phyloP scores from a whole-genome alignment of 2,797 vertebrate genomes.

The Aeoliscus strigatus region DNA sequence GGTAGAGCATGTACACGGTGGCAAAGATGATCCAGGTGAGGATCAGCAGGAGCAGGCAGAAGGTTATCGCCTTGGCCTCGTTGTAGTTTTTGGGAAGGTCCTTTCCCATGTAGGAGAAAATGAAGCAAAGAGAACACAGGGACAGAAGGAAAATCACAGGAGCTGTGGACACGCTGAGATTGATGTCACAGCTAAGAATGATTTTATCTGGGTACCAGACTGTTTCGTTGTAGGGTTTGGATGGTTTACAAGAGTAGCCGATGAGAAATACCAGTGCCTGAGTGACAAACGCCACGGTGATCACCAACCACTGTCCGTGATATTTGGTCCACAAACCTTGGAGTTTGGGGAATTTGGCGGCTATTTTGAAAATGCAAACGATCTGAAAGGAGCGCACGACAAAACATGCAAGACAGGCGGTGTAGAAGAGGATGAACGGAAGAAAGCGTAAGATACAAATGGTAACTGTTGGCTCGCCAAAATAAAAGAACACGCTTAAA shows the following conservation, averaged over 20 bases:
- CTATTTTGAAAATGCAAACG: conserved; percentile 83
- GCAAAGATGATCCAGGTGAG: conserved; percentile 71
- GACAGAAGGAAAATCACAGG: conserved; percentile 15
- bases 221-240: conserved; percentile 59
- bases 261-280: conserved; percentile 60
- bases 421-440: conserved; percentile 69
- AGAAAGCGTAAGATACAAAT: conserved; percentile 65
- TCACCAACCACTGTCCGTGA: conserved; percentile 69
- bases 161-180: conserved; percentile 16
- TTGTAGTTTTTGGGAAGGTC: conserved; percentile 86
- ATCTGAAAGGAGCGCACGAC: conserved; percentile 81
- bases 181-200: conserved; percentile 64
- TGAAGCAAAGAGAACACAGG: conserved; percentile 66
- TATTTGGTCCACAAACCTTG: conserved; percentile 74
- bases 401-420: conserved; percentile 78
- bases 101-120: conserved; percentile 82
- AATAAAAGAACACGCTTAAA: conserved; percentile 73
- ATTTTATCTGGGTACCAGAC: conserved; percentile 48
- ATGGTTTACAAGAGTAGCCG: conserved; percentile 30
- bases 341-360: conserved; percentile 64
- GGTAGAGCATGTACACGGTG: conserved; percentile 57
- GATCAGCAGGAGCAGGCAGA: conserved; percentile 79
- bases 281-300: conserved; percentile 43
- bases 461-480: conserved; percentile 64
- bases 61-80: conserved; percentile 84